phyloP scores from a whole-genome alignment of 2,888 invertebrate species.

The Spodoptera picta region DNA sequence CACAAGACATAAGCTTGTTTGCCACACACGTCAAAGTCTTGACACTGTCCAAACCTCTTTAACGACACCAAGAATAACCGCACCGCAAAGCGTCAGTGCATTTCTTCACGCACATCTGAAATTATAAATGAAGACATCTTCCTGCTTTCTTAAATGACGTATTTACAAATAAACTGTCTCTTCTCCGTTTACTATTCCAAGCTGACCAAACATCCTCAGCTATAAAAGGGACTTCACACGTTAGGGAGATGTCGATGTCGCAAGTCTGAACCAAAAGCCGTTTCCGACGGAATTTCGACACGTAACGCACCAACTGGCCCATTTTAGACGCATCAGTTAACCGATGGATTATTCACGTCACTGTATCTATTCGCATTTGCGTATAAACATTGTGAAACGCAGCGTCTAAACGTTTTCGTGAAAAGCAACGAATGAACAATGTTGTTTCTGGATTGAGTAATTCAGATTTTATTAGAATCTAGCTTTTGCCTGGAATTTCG shows the following conservation, averaged over 20 bases:
- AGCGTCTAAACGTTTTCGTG: conserved; percentile 24
- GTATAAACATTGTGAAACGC: conserved; percentile 51
- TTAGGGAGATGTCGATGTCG: conserved; percentile 46
- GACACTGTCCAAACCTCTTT: not conserved
- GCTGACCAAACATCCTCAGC: conserved; percentile 46
- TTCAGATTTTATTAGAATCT: conserved; percentile 5
- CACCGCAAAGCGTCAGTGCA: conserved; percentile 14
- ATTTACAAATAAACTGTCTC: conserved; percentile 28
- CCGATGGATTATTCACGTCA: conserved; percentile 39
- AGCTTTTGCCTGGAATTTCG: not conserved
- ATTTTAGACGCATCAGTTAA: conserved; percentile 50
- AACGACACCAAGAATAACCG: conserved; percentile 13
- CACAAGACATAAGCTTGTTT: too few species aligned
- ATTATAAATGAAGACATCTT: conserved; percentile 28
- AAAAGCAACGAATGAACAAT: conserved; percentile 12
- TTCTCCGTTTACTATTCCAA: conserved; percentile 34
- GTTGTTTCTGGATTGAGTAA: conserved; percentile 8
- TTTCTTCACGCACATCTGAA: conserved; percentile 10
- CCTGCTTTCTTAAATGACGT: conserved; percentile 29
- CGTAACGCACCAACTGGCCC: conserved; percentile 38
- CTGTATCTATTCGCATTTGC: conserved; percentile 49
- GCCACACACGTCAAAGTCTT: too few species aligned
- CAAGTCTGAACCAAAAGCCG: conserved; percentile 34
- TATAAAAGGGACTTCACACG: conserved; percentile 42
- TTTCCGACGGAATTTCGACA: conserved; percentile 49